Conservation (phyloP, 1,140 invertebrate species). For the Drosophila pectinifera region DNA sequence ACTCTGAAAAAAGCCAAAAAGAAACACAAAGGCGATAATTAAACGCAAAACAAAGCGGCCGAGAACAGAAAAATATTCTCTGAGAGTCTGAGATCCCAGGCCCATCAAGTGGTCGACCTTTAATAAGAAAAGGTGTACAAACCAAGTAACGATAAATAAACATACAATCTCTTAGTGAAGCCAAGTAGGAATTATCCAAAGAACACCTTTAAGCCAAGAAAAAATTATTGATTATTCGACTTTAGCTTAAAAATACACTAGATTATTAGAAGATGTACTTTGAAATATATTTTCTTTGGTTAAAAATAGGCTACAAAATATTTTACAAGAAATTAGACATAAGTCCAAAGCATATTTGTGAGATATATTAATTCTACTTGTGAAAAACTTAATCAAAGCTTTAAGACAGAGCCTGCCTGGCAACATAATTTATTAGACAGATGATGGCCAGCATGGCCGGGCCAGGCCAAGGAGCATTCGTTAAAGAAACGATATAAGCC, state of each 20-base stretch:
- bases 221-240: no score
- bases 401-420: slow-evolving; percentile 16
- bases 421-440: slow-evolving; percentile 71
- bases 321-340: background rate
- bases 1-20: slow-evolving; percentile 22
- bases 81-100: slow-evolving; percentile 33
- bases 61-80: slow-evolving; percentile 54
- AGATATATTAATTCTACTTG: background rate
- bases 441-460: slow-evolving; percentile 67
- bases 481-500: slow-evolving; percentile 67
- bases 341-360: background rate
- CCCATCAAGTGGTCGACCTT: slow-evolving; percentile 71
- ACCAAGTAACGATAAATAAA: slow-evolving; percentile 32
- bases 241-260: background rate
- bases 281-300: no score
- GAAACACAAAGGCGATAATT: slow-evolving; percentile 79
- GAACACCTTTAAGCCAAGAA: no score
- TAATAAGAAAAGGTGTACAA: slow-evolving; percentile 77
- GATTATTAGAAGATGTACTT: background rate
- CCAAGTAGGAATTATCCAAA: background rate
- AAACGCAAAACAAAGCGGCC: slow-evolving; percentile 79
- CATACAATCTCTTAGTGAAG: background rate
- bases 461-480: slow-evolving; percentile 37
- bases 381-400: slow-evolving; percentile 23
- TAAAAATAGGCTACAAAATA: no score